Evolutionary conservation across 2,888 invertebrate genomes (phyloP).

Genomic region (Pyralis farinalis): DNA sequence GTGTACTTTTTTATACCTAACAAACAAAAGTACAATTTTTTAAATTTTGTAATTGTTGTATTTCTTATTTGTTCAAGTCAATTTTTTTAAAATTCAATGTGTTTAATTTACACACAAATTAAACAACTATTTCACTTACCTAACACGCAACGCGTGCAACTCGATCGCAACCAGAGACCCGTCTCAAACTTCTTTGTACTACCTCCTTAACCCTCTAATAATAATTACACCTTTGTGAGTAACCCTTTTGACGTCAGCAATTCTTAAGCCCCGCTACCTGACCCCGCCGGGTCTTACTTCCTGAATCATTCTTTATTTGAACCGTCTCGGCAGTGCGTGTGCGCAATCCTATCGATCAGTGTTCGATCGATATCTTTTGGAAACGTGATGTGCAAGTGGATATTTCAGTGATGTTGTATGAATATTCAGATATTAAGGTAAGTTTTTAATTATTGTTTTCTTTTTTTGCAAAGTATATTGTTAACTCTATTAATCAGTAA

Average conservation of each 20-base stretch:
- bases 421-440: conserved; percentile 16
- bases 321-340: conserved; percentile 66
- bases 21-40: too few relatives aligned
- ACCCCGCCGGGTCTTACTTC: conserved; percentile 68
- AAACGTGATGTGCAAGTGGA: conserved; percentile 16
- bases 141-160: conserved; percentile 52
- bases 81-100: too few relatives aligned
- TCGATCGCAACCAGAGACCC: conserved; percentile 58
- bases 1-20: too few relatives aligned
- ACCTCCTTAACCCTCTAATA: conserved; percentile 65
- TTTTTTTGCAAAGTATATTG: conserved; percentile 1
- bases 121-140: conserved; percentile 30
- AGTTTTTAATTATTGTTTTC: conserved; percentile 12
- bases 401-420: conserved; percentile 14
- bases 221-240: conserved; percentile 72
- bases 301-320: conserved; percentile 72
- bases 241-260: conserved; percentile 74
- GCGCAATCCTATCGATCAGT: conserved; percentile 46
- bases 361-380: conserved; percentile 24
- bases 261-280: conserved; percentile 76
- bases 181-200: conserved; percentile 44
- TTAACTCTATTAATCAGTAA: too few relatives aligned
- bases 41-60: too few relatives aligned
- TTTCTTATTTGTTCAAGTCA: too few relatives aligned
- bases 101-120: too few relatives aligned